phyloP scores from a whole-genome alignment of 2,888 invertebrate species.

The Torymus texanus region DNA sequence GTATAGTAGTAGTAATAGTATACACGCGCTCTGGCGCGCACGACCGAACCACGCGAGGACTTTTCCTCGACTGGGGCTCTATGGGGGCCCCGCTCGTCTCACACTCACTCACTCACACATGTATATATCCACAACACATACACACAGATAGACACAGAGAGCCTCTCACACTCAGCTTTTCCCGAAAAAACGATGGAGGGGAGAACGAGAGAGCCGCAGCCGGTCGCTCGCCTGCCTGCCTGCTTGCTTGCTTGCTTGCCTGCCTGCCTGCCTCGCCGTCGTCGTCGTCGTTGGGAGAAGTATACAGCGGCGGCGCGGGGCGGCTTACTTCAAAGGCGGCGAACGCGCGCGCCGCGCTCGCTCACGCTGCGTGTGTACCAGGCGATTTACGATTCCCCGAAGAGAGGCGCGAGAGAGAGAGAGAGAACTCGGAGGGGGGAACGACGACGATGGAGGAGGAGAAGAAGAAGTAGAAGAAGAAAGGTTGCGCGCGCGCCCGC shows the following conservation, averaged over 20 bases:
- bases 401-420: constrained; percentile 49
- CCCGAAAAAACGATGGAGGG: constrained; percentile 39
- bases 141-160: neutral
- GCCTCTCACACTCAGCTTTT: constrained; percentile 40
- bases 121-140: neutral
- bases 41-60: constrained; percentile 20
- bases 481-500: constrained; percentile 28
- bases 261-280: neutral
- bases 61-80: constrained; percentile 35
- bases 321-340: constrained; percentile 51
- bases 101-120: too few relatives aligned
- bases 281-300: constrained; percentile 1
- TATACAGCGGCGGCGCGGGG: constrained; percentile 9
- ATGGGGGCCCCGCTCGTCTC: too few relatives aligned
- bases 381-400: constrained; percentile 54
- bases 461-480: constrained; percentile 30
- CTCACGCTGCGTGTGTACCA: neutral
- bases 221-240: neutral
- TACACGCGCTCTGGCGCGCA: too few relatives aligned
- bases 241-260: too few relatives aligned
- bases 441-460: neutral
- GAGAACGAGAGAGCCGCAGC: constrained; percentile 3
- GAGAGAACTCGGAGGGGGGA: neutral
- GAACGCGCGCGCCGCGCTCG: neutral
- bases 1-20: too few relatives aligned